A percentile compares a stretch with the other conserved stretches of the same genome.
phyloP scores from a whole-genome alignment of 2,888 invertebrate species.

The Tenthredo livida region DNA sequence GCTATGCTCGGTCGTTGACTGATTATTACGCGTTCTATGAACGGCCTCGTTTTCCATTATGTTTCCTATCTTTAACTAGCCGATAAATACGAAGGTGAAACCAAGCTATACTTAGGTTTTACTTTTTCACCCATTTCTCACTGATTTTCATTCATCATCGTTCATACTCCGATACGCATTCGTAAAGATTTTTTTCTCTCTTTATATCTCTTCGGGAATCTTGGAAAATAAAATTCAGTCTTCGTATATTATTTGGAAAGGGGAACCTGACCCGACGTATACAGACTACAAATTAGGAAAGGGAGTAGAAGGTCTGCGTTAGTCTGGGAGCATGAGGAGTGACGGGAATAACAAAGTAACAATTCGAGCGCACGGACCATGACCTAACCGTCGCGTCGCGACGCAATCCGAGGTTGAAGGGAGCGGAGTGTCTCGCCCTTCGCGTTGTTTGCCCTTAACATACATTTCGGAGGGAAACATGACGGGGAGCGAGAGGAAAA shows the following conservation, averaged over 20 bases:
- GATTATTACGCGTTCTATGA: constrained; percentile 44
- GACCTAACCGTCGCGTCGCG: constrained; percentile 30
- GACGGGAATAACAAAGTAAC: constrained; percentile 47
- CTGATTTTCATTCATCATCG: too few relatives aligned
- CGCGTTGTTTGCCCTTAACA: not conserved
- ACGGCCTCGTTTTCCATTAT: constrained; percentile 39
- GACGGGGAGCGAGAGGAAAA: not conserved
- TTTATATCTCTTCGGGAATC: not conserved
- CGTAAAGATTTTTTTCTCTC: not conserved
- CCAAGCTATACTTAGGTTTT: not conserved
- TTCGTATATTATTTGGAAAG: not conserved
- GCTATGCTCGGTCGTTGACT: constrained; percentile 47
- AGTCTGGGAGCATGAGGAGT: not conserved
- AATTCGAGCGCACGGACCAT: constrained; percentile 41
- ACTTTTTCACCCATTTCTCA: not conserved
- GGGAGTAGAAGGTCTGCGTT: not conserved
- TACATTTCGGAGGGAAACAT: not conserved
- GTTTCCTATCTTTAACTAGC: not conserved
- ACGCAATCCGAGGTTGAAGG: constrained; percentile 1
- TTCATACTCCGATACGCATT: too few relatives aligned
- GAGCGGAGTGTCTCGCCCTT: constrained; percentile 22
- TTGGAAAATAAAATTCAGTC: not conserved
- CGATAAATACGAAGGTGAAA: constrained; percentile 6
- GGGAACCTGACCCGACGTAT: not conserved
- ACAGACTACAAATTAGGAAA: not conserved